phyloP scores from a whole-genome alignment of 2,888 invertebrate genomes.

The Hyppa rectilinea region DNA sequence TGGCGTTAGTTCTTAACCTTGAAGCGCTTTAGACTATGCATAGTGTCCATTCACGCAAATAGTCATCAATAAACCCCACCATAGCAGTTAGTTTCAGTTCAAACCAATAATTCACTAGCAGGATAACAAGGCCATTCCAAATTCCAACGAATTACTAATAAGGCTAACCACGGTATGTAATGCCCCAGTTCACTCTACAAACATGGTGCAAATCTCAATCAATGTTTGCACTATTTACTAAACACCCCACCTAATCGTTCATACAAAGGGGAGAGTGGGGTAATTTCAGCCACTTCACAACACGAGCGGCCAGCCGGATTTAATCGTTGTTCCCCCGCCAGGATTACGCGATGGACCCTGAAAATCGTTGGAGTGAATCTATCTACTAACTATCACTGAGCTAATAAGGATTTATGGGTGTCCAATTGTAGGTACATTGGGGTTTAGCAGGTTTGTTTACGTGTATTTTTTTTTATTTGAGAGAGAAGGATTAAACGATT shows the following conservation, averaged over 20 bases:
- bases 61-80: not conserved
- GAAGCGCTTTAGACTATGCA: no score
- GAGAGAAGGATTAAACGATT: not conserved
- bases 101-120: slow-evolving; percentile 2
- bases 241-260: slow-evolving; percentile 52
- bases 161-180: not conserved
- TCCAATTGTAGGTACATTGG: slow-evolving; percentile 22
- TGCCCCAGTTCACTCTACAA: slow-evolving; percentile 24
- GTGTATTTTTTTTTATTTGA: slow-evolving; percentile 11
- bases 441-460: not conserved
- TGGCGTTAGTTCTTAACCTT: no score
- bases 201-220: slow-evolving; percentile 39
- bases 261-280: slow-evolving; percentile 45
- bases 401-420: slow-evolving; percentile 53
- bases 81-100: slow-evolving; percentile 8
- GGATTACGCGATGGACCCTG: slow-evolving; percentile 57
- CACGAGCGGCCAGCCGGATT: slow-evolving; percentile 57
- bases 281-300: slow-evolving; percentile 59
- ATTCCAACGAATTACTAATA: slow-evolving; percentile 11
- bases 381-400: slow-evolving; percentile 53
- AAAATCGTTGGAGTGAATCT: slow-evolving; percentile 57
- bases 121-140: not conserved
- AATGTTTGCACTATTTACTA: slow-evolving; percentile 46
- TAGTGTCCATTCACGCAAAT: not conserved
- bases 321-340: slow-evolving; percentile 47